A percentile compares a stretch with the other conserved stretches of the same genome.
phyloP scores from a whole-genome alignment of 2,797 vertebrate genomes.

The Alfaro cultratus region DNA sequence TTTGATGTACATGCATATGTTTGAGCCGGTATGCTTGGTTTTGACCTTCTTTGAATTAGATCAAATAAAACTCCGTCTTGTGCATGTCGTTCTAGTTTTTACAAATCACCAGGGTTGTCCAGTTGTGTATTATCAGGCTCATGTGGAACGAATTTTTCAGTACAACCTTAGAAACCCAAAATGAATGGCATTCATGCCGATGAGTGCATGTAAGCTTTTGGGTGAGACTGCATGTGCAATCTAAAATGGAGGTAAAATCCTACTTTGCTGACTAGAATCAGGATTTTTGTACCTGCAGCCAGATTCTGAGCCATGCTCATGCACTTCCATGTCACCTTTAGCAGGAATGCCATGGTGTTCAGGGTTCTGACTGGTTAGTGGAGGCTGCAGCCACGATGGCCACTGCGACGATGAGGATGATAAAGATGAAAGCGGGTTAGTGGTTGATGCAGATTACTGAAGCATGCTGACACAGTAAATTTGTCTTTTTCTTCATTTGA shows the following conservation, averaged over 20 bases:
- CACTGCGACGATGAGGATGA: constrained; percentile 26
- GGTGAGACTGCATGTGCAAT: neutral
- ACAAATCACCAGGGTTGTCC: neutral
- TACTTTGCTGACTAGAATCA: neutral
- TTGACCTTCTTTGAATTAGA: neutral
- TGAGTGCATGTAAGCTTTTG: neutral
- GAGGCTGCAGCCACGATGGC: constrained; percentile 26
- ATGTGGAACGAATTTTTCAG: neutral
- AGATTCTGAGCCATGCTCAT: constrained; percentile 37
- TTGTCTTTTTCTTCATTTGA: neutral
- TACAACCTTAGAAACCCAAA: neutral
- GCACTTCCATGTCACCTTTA: constrained; percentile 46
- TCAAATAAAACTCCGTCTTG: neutral
- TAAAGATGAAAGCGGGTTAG: constrained; percentile 62
- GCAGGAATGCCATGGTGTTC: constrained; percentile 35
- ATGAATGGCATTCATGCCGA: neutral
- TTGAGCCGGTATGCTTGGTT: neutral
- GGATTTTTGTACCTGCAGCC: constrained; percentile 38
- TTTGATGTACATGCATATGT: neutral
- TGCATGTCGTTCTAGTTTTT: neutral
- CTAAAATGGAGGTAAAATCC: neutral
- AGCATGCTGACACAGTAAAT: constrained; percentile 17
- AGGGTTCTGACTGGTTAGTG: constrained; percentile 15
- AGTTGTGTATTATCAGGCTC: neutral
- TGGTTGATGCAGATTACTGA: constrained; percentile 57